phyloP scores from a whole-genome alignment of 2,113 vertebrate species.

The Aspiorhynchus laticeps region DNA sequence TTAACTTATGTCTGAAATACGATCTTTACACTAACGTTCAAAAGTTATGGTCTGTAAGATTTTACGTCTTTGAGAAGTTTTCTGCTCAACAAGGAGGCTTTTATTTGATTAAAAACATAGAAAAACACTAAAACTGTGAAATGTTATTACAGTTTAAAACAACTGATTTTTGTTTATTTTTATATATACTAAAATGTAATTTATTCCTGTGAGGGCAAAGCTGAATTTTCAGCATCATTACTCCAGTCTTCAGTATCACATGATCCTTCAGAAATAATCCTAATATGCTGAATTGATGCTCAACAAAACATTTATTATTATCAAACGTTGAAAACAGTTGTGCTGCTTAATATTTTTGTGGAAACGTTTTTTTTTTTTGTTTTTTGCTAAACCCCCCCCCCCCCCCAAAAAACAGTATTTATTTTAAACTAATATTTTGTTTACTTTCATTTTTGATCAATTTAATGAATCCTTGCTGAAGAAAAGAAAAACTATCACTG shows the following conservation, averaged over 20 bases:
- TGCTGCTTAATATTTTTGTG: too few relatives aligned
- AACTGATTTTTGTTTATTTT: not conserved
- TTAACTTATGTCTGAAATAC: not conserved
- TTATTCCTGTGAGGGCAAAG: not conserved
- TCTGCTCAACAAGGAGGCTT: not conserved
- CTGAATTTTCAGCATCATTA: not conserved
- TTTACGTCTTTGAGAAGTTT: too few relatives aligned
- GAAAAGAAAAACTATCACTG: not conserved
- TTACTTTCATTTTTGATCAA: not conserved
- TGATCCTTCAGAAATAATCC: too few relatives aligned
- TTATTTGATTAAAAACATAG: not conserved
- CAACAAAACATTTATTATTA: too few relatives aligned
- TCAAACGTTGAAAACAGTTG: too few relatives aligned
- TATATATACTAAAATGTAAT: not conserved
- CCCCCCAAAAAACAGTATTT: not conserved
- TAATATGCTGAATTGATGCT: too few relatives aligned
- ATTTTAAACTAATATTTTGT: not conserved
- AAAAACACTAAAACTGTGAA: not conserved
- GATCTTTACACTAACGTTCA: not conserved
- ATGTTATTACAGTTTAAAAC: not conserved
- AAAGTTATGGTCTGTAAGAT: not conserved
- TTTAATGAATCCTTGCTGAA: not conserved
- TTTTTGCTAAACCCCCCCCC: too few relatives aligned
- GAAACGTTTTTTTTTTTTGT: too few relatives aligned
- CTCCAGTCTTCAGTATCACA: too few relatives aligned